phyloP scores from a whole-genome alignment of 2,113 vertebrate genomes.

The Atherinomorus stipes region DNA sequence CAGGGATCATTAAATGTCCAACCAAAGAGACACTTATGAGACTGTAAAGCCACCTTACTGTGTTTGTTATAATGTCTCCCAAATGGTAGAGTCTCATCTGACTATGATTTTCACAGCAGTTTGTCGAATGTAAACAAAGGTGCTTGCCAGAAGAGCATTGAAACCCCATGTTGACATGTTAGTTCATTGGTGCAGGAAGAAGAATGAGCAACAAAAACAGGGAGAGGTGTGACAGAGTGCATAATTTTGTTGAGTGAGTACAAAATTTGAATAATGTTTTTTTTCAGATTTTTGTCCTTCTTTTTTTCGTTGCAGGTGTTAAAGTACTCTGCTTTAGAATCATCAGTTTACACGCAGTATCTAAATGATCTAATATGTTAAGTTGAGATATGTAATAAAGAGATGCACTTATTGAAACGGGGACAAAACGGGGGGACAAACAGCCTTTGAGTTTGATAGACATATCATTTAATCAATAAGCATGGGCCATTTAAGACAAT shows the following conservation, averaged over 20 bases:
- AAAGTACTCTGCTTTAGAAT: too few species aligned
- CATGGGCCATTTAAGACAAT: too few species aligned
- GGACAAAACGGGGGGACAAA: too few species aligned
- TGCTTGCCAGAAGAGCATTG: conserved; percentile 44
- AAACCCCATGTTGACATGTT: conserved; percentile 41
- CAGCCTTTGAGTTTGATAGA: too few species aligned
- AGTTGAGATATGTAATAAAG: too few species aligned
- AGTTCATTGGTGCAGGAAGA: conserved; percentile 32
- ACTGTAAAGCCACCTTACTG: conserved; percentile 66
- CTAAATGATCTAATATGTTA: too few species aligned
- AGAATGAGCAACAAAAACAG: conserved; percentile 32
- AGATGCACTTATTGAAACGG: too few species aligned
- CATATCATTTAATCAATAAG: too few species aligned
- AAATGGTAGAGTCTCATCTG: conserved; percentile 70
- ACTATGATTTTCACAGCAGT: conserved; percentile 75
- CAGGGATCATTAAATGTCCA: conserved; percentile 69
- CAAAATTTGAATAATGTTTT: neutral
- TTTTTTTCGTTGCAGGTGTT: too few species aligned
- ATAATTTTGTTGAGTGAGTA: neutral
- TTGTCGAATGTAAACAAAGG: conserved; percentile 72
- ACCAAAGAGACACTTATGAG: conserved; percentile 68
- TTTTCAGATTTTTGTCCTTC: neutral
- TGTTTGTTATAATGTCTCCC: conserved; percentile 71
- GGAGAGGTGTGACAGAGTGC: conserved; percentile 1
- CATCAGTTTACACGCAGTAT: too few species aligned